These are phyloP conservation scores for Argopecten irradians DNA, from an alignment of 1,140 invertebrate species.

Conservation along the genomic window DNA sequence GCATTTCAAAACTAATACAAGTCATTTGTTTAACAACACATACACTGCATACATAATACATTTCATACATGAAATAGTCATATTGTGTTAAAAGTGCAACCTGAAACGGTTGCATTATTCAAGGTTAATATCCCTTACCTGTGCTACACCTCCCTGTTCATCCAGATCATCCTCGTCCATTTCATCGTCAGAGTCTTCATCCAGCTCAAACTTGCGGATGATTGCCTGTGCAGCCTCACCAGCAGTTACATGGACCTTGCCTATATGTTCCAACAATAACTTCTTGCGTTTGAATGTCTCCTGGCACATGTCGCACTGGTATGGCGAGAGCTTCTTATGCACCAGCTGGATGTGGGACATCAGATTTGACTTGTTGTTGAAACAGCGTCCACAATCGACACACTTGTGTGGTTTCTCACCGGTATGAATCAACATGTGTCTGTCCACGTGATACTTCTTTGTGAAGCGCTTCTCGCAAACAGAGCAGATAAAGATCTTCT, in stretches of 20 bases:
- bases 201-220: constrained; percentile 59
- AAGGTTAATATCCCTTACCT: neutral
- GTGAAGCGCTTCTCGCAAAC: constrained; percentile 74
- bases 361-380: constrained; percentile 74
- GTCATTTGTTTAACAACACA: no score
- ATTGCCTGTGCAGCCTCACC: constrained; percentile 73
- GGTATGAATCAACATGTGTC: constrained; percentile 75
- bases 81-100: no score
- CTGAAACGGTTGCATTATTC: no score
- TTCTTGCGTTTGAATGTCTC: constrained; percentile 75
- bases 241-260: constrained; percentile 71
- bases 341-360: constrained; percentile 74
- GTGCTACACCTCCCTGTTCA: constrained; percentile 47
- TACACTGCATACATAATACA: no score
- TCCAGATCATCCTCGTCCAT: constrained; percentile 66
- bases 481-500: constrained; percentile 75
- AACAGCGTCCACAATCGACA: constrained; percentile 72
- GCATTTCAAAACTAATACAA: no score
- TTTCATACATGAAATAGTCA: no score
- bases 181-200: constrained; percentile 63
- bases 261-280: constrained; percentile 72
- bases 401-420: constrained; percentile 75
- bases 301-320: constrained; percentile 74
- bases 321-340: constrained; percentile 72
- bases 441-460: constrained; percentile 75